Evolutionary conservation across 2,797 vertebrate species (phyloP), one percentile per base, ranked within the genome.

Genomic region (Pseudopleuronectes americanus): DNA sequence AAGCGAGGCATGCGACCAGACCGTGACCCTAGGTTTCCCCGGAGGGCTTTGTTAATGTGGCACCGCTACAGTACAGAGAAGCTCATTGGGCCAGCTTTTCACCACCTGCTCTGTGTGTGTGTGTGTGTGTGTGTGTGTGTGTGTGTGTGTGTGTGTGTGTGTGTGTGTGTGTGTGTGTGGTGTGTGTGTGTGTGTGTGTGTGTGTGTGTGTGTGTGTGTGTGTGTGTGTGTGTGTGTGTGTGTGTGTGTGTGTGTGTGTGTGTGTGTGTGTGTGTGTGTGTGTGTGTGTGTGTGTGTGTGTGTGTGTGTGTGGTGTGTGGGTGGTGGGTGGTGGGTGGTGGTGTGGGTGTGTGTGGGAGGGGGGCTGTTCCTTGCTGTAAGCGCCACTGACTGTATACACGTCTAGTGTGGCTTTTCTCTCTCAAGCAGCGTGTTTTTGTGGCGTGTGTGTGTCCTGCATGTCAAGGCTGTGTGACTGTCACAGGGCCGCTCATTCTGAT

Each of bases 1-100:
- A 88, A 90, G 84, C 57, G 47, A 87, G 71, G 85, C 87, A 87
- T 90, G 87, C 88, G 90, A 90, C 87, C 91, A 92, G 87, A 90
- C 88, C 68, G 57, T 89, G 85, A 90, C 85, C 91, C 87, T 71
- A 88, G 89, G 86, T 87, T 84, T 90, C 86, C 85, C 87, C 74
- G 59, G 71, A 81, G 90, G 87, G 84, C 86, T 89, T 88, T 87
- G 89, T 90, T 89, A 90, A 89, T 90, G 83, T 91, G 88, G 80
- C 85, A 85, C 88, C 83, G 85, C 86, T 74, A 88, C 84, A 84
- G 83, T 74, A 88, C 84, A 83, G 77, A 88, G 86, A 73, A 81
- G 74, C 89, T 88, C 89, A 85, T 85, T 90, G 89, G 87, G 59
- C 85, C 51, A 80, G 80, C 79, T 76, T 80, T 65, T 85, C 62